phyloP scores from a whole-genome alignment of 1,140 invertebrate species.

The Gonatopus flavifemur region DNA sequence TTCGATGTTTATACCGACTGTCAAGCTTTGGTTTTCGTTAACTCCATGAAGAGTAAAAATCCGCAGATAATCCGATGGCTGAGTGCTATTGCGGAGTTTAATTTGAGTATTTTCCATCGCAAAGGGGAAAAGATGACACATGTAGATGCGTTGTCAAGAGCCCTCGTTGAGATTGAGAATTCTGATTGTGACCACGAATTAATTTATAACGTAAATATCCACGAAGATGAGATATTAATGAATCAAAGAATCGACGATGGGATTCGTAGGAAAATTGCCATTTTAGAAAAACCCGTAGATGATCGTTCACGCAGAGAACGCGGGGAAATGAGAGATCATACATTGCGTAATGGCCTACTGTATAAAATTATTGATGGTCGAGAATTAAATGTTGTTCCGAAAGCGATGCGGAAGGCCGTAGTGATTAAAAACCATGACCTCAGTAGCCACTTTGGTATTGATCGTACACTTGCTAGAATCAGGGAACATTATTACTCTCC shows the following conservation, averaged over 20 bases:
- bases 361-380: constrained; percentile 9
- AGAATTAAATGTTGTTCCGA: not conserved
- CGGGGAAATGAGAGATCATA: constrained; percentile 9
- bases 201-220: too few species aligned
- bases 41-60: not conserved
- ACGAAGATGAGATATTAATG: too few species aligned
- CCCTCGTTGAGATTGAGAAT: constrained; percentile 1
- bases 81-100: not conserved
- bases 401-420: constrained; percentile 1
- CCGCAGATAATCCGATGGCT: not conserved
- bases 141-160: not conserved
- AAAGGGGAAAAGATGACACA: not conserved
- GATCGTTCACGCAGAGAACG: not conserved
- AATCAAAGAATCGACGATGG: too few species aligned
- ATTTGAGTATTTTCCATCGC: not conserved
- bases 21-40: not conserved
- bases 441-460: constrained; percentile 10
- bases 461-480: constrained; percentile 3
- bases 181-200: too few species aligned
- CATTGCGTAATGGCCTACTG: constrained; percentile 7
- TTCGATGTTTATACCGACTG: not conserved
- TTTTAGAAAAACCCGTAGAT: too few species aligned
- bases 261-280: too few species aligned
- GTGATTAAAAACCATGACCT: constrained; percentile 4
- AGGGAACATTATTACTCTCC: constrained; percentile 21